Conservation (phyloP, 1,140 invertebrate genomes). For the Mactra quadrangularis region DNA sequence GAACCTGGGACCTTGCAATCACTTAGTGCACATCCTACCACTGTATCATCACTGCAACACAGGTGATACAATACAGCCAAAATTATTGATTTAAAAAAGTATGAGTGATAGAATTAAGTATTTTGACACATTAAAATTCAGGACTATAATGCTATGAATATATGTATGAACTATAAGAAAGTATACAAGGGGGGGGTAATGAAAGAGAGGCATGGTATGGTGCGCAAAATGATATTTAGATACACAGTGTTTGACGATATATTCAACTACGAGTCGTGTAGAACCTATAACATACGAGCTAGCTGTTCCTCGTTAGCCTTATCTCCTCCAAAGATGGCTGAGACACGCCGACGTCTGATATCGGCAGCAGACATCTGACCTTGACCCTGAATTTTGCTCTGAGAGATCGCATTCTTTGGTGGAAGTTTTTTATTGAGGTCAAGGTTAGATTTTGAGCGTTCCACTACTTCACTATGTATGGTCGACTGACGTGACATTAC, state of each 20-base stretch:
- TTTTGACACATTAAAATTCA: too few species aligned
- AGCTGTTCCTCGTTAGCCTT: constrained; percentile 43
- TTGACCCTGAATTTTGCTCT: not conserved
- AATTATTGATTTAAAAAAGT: too few species aligned
- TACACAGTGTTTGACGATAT: constrained; percentile 6
- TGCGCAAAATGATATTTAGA: constrained; percentile 30
- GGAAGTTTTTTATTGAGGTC: constrained; percentile 26
- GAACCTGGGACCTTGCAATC: too few species aligned
- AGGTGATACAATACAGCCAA: too few species aligned
- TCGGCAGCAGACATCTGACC: constrained; percentile 32
- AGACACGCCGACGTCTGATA: constrained; percentile 27
- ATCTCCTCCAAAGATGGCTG: constrained; percentile 48
- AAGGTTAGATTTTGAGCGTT: constrained; percentile 29
- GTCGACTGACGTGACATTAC: constrained; percentile 39
- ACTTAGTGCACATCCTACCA: too few species aligned
- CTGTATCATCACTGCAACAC: too few species aligned
- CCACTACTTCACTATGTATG: constrained; percentile 15
- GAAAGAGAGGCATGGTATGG: not conserved
- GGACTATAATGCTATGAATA: too few species aligned
- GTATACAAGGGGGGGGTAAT: too few species aligned
- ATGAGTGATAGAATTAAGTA: too few species aligned
- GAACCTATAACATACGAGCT: constrained; percentile 55
- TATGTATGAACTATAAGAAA: too few species aligned
- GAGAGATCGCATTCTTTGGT: too few species aligned
- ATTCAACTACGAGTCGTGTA: constrained; percentile 17